Percentiles rank a stretch among this genome's conserved stretches.
Evolutionary conservation across 1,140 invertebrate species (phyloP).

Genomic region (Centruroides sculpturatus): DNA sequence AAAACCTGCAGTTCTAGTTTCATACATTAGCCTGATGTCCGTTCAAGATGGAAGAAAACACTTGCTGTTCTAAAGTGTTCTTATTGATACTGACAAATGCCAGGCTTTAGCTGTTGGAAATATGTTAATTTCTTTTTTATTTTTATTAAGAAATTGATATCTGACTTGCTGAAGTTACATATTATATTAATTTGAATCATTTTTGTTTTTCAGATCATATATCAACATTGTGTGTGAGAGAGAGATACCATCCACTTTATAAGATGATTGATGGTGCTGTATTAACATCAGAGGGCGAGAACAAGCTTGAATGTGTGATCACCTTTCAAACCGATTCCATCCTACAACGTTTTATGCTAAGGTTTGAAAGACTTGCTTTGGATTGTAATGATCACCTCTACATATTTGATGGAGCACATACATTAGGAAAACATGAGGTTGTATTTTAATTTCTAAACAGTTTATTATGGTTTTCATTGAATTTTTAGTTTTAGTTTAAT

Average conservation of each 20-base stretch:
- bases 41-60: no score
- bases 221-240: slow-evolving; percentile 18
- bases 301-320: slow-evolving; percentile 74
- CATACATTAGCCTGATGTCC: no score
- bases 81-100: no score
- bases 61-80: no score
- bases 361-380: slow-evolving; percentile 61
- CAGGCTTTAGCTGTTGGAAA: no score
- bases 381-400: slow-evolving; percentile 88
- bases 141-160: no score
- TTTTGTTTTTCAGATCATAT: slow-evolving; percentile 18
- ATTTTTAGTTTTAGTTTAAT: no score
- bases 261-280: slow-evolving; percentile 80
- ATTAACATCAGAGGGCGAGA: slow-evolving; percentile 69
- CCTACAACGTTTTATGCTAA: slow-evolving; percentile 79
- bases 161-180: not conserved
- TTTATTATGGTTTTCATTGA: no score
- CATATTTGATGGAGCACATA: slow-evolving; percentile 82
- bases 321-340: slow-evolving; percentile 88
- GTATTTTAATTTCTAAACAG: no score
- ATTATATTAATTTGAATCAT: not conserved
- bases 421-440: slow-evolving; percentile 70
- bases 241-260: slow-evolving; percentile 39
- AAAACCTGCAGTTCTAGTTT: no score
- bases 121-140: no score